Percentiles rank a stretch among this genome's conserved stretches.
Conservation (phyloP, 2,888 invertebrate species). For the Creontiades dilutus region DNA sequence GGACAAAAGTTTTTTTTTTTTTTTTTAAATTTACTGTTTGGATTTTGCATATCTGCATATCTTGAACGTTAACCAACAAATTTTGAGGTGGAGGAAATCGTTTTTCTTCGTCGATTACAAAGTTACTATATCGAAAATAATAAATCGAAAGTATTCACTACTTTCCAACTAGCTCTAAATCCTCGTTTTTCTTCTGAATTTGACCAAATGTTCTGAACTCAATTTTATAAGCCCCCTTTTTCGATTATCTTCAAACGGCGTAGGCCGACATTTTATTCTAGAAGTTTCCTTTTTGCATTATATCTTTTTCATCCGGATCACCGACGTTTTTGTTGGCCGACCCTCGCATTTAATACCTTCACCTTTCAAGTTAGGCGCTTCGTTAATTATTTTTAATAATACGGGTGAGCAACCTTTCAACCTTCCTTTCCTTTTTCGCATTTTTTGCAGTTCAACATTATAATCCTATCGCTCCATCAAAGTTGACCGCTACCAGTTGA, state of each 20-base stretch:
- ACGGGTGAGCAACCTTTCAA: slow-evolving; percentile 42
- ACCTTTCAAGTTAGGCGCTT: slow-evolving; percentile 36
- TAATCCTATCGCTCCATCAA: not conserved
- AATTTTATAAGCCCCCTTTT: too few relatives aligned
- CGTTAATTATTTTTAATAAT: slow-evolving; percentile 35
- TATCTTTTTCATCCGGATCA: not conserved
- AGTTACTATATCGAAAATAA: too few relatives aligned
- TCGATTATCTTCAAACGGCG: slow-evolving; percentile 1
- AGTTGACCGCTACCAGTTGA: too few relatives aligned
- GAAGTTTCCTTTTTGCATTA: not conserved
- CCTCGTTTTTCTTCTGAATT: too few relatives aligned
- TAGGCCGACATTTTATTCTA: not conserved
- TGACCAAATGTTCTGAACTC: not conserved
- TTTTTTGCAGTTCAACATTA: not conserved
- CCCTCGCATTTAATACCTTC: slow-evolving; percentile 31
- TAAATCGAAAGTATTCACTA: too few relatives aligned
- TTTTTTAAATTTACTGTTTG: too few relatives aligned
- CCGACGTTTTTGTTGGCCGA: slow-evolving; percentile 1
- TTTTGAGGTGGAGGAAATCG: too few relatives aligned
- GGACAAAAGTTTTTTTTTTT: too few relatives aligned
- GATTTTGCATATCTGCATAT: too few relatives aligned
- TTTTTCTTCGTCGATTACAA: too few relatives aligned
- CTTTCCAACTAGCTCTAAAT: too few relatives aligned
- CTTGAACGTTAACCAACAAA: too few relatives aligned
- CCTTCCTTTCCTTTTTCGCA: not conserved